Evolutionary conservation across 2,888 invertebrate species (phyloP).

Genomic region (Sarcophaga variegata): DNA sequence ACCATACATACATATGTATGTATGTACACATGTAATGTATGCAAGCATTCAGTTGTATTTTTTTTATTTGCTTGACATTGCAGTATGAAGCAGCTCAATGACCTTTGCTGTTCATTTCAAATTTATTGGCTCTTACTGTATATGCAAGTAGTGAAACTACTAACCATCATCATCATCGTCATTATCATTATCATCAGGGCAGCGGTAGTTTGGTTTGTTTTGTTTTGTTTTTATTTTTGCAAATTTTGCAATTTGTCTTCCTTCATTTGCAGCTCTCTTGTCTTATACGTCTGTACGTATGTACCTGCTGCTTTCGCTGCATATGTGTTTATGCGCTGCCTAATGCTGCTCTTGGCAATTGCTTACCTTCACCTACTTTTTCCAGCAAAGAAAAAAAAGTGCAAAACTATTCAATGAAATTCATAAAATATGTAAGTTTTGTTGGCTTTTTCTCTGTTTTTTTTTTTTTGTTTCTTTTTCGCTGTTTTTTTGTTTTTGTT

Average conservation of each 20-base stretch:
- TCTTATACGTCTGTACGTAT: constrained; percentile 17
- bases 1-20: not conserved
- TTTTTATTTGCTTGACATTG: constrained; percentile 58
- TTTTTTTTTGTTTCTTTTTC: constrained; percentile 34
- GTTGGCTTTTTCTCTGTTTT: constrained; percentile 34
- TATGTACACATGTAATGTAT: not conserved
- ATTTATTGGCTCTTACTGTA: not conserved
- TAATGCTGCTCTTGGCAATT: constrained; percentile 57
- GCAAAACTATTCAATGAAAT: constrained; percentile 37
- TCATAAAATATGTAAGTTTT: constrained; percentile 44
- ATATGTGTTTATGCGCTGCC: constrained; percentile 11
- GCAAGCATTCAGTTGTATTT: not conserved
- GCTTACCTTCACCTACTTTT: constrained; percentile 69
- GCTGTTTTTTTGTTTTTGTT: no score
- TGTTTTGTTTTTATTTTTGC: not conserved
- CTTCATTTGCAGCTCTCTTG: constrained; percentile 51
- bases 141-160: constrained; percentile 53
- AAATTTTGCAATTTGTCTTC: constrained; percentile 43
- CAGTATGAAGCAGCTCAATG: constrained; percentile 64
- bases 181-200: not conserved
- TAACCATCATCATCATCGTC: not conserved
- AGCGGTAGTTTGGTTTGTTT: constrained; percentile 6
- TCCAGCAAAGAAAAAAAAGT: constrained; percentile 32
- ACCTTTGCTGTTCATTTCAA: constrained; percentile 56
- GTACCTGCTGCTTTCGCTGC: constrained; percentile 35